Evolutionary conservation across 2,888 invertebrate genomes (phyloP).

Genomic region (Diadegma fenestrale): DNA sequence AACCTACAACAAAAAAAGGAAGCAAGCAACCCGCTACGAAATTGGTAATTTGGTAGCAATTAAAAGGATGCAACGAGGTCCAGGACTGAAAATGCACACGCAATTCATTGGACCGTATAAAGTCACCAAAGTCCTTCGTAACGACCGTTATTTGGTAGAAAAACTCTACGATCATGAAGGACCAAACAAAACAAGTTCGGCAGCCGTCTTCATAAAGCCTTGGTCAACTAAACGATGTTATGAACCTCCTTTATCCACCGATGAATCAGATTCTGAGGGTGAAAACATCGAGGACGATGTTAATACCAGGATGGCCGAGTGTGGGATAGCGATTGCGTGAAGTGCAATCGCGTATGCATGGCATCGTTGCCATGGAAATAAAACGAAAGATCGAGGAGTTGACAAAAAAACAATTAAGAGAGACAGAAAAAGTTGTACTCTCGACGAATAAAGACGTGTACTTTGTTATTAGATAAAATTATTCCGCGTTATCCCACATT

Average conservation of each 20-base stretch:
- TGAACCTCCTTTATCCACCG: not conserved
- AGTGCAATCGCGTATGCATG: not conserved
- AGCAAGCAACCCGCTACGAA: constrained; percentile 62
- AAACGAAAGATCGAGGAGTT: too few species aligned
- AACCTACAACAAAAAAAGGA: constrained; percentile 50
- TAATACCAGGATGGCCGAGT: constrained; percentile 45
- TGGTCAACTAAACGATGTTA: constrained; percentile 21
- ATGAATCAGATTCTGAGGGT: not conserved
- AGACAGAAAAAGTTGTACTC: not conserved
- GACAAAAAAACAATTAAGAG: not conserved
- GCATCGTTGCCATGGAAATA: not conserved
- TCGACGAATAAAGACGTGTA: too few species aligned
- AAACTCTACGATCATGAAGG: constrained; percentile 50
- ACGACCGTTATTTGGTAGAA: constrained; percentile 46
- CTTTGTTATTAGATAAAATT: too few species aligned
- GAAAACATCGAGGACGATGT: constrained; percentile 1
- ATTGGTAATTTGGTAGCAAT: constrained; percentile 71
- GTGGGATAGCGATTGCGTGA: constrained; percentile 1
- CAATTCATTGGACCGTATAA: constrained; percentile 68
- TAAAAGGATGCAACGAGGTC: too few species aligned
- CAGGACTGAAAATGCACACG: constrained; percentile 73
- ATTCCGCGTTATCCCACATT: too few species aligned
- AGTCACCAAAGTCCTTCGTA: constrained; percentile 18
- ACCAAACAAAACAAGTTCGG: constrained; percentile 33
- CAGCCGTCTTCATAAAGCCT: constrained; percentile 42